Evolutionary conservation across 2,888 invertebrate species (phyloP), one percentile per base, ranked within the genome.

Genomic region (Lycophotia porphyrea): DNA sequence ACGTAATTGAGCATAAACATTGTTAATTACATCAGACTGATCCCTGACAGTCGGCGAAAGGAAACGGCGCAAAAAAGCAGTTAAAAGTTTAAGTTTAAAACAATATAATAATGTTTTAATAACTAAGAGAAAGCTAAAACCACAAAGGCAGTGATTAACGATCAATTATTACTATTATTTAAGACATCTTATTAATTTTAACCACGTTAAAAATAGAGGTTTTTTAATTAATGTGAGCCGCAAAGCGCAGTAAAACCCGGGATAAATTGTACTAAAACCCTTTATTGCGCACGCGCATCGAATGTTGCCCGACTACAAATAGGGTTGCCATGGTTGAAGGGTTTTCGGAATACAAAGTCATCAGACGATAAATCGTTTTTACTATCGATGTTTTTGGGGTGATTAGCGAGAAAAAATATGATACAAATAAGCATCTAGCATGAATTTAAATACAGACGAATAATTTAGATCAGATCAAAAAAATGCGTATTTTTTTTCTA

Each of bases 201-300:
- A 77, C 65, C 27, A 60, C 65, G 39, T 73, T 77, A 70, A 82
- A 84, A 81, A 75, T 86, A 84, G 78, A 63, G 64, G 71, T 36
- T 69, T 84, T 87, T 88, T 84, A 88, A 86, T 88, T 88, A 84
- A 86, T 77, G 75, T 61, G 71, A 68, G 52, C 73, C 81, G 75
- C 84, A 82, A 80, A 82, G 74, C 69, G 76, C 82, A 70, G 74
- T 89, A 84, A 89, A 90, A 85, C 82, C 79, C 74, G 85, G 74
- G 85, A 82, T 88, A 88, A 87, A 88, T 86, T 87, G 84, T 86
- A 85, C 87, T 90, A 86, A 87, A 87, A 82, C 79, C 80, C 78
- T 88, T 85, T 85, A 87, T 80, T 83, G 89, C 84, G 88, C 86
- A 84, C 81, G 86, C 88, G 88, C 87, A 87, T 74, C 84, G 85